Evolutionary conservation across 2,113 vertebrate genomes (phyloP), one percentile per base, ranked within the genome.

Genomic region (Etia nguti): DNA sequence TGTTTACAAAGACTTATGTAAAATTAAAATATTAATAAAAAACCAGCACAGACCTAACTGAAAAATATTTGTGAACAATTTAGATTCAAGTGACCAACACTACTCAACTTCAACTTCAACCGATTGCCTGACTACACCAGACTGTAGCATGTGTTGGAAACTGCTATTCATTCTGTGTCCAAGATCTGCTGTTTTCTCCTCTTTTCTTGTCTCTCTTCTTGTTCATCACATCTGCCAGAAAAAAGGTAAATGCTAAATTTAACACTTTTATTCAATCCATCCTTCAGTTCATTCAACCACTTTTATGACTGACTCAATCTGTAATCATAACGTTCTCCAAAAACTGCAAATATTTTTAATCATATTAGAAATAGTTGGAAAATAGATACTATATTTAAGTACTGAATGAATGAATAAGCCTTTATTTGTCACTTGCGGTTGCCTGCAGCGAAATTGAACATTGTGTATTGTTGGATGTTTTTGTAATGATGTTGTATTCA

Each of bases 181-280:
- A 6, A 8, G 36, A 24, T n/a, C 20, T 15, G 62, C 82, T 13
- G 13, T 86, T 46, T 11, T 92, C 50, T 91, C 77, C 24, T 54
- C 80, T 60, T 38, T 93, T 43, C n/a, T 94, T 46, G 85, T 79
- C 3, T 70, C 81, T 2, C 6, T 82, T 80, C 11, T 89, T 29
- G 52, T 90, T 81, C 87, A 85, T 54, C 18, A 15, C 7, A 8
- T 85, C 86, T 90, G 82, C 41, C 3, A 8, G 5, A 90, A 86
- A 87, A 70, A 55, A 46, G 92, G 92, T 94, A 80, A 10, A 6
- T 73, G 13, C 16, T 3, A 52, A 24, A 48, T 34, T 24, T 84
- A 15, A 11, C 26, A 10, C 8, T 12, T 82, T 68, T 54, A 36
- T 31, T 82, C 15, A 68, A 16, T 16, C n/a, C 5, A 24, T 10